Conservation (phyloP, 2,113 vertebrate species). For the Pseudorectes ferrugineus region DNA sequence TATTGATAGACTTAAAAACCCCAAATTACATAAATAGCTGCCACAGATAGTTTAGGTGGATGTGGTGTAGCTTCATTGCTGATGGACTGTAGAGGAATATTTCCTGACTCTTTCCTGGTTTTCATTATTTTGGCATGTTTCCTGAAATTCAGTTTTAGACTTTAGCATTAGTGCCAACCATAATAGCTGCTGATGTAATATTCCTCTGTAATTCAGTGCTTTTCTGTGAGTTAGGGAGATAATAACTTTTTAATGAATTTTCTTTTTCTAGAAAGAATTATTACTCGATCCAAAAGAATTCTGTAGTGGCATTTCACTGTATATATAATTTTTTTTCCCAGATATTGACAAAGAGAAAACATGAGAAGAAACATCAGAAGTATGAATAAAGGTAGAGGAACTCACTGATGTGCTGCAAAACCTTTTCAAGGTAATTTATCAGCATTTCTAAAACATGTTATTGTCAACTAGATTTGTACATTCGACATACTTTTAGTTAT, state of each 20-base stretch:
- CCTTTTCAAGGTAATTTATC: neutral
- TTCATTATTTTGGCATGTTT: neutral
- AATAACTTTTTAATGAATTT: neutral
- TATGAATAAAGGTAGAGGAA: neutral
- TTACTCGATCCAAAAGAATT: neutral
- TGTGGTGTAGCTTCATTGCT: neutral
- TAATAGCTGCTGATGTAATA: neutral
- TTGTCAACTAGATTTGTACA: neutral
- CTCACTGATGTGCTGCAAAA: neutral
- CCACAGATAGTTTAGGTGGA: neutral
- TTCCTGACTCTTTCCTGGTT: neutral
- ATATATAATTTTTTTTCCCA: neutral
- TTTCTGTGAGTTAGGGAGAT: neutral
- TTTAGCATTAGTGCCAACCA: neutral
- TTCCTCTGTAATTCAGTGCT: neutral
- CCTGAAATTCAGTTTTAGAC: neutral
- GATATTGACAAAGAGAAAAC: neutral
- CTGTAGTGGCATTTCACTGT: neutral
- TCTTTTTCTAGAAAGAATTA: neutral
- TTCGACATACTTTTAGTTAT: neutral
- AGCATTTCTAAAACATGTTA: neutral
- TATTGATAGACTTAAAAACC: neutral
- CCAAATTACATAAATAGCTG: neutral
- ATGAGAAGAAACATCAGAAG: neutral
- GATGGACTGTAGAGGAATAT: neutral